Evolutionary conservation across 1,140 invertebrate species (phyloP).

Genomic region (Caenorhabditis remanei): DNA sequence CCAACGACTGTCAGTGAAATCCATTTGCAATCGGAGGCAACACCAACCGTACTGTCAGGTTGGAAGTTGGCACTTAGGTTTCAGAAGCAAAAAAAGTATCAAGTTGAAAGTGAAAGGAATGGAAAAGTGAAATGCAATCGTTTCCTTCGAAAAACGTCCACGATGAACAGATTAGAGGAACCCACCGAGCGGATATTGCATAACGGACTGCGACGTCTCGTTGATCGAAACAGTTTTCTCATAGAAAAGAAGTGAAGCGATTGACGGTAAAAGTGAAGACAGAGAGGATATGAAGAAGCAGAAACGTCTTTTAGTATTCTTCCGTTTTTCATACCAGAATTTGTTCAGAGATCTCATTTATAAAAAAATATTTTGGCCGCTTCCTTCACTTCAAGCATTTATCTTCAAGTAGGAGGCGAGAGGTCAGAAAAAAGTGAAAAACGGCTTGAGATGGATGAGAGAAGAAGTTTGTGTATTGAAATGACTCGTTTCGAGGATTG

Average conservation of each 20-base stretch:
- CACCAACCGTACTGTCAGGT: slow-evolving; percentile 17
- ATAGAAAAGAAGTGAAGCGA: slow-evolving; percentile 17
- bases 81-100: not conserved
- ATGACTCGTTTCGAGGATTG: not conserved
- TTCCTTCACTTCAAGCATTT: not conserved
- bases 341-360: not conserved
- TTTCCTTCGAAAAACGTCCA: not conserved
- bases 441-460: not conserved
- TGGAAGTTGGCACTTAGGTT: slow-evolving; percentile 25
- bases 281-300: slow-evolving; percentile 13
- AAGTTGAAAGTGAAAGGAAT: slow-evolving; percentile 38
- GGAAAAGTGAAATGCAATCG: slow-evolving; percentile 15
- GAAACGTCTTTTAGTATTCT: not conserved
- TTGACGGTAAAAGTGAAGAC: slow-evolving; percentile 20
- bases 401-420: not conserved
- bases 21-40: not conserved
- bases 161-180: slow-evolving; percentile 46
- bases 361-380: not conserved
- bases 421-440: slow-evolving; percentile 20
- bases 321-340: not conserved
- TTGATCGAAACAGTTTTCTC: slow-evolving; percentile 52
- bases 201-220: slow-evolving; percentile 44
- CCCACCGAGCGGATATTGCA: slow-evolving; percentile 30
- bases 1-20: not conserved
- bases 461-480: not conserved